Conservation (phyloP, 2,797 vertebrate genomes). For the Leptodactylus fallax region DNA sequence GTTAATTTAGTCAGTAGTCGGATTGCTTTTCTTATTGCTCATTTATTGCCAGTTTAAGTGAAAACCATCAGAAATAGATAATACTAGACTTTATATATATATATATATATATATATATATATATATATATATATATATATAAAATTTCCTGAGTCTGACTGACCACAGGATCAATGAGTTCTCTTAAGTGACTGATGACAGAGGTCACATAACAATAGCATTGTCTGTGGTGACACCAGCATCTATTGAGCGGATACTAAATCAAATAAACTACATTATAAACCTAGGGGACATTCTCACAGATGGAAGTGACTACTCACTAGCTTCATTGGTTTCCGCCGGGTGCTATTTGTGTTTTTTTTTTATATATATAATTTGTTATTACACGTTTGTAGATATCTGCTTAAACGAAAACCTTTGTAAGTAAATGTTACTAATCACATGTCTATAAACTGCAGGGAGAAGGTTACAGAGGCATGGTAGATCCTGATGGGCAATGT, state of each 20-base stretch:
- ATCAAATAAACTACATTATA: conserved; percentile 1
- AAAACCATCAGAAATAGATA: background rate
- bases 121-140: background rate
- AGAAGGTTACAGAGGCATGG: too few species aligned
- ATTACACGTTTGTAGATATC: too few species aligned
- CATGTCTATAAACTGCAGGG: too few species aligned
- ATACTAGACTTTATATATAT: background rate
- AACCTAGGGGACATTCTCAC: background rate
- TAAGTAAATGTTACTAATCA: too few species aligned
- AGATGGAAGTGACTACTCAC: background rate
- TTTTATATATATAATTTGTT: background rate
- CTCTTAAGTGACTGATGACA: background rate
- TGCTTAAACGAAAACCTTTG: too few species aligned
- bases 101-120: background rate
- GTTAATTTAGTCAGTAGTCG: conserved; percentile 58
- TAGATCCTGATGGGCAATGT: too few species aligned
- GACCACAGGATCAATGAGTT: background rate
- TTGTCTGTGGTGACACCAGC: background rate
- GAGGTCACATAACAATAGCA: conserved; percentile 21
- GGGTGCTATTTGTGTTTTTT: background rate
- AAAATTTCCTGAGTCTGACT: background rate
- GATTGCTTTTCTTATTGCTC: background rate
- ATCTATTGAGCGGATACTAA: background rate
- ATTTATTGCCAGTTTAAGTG: conserved; percentile 27
- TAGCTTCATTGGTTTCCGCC: background rate